Evolutionary conservation across 2,113 vertebrate genomes (phyloP).

Genomic region (Axis porcinus): DNA sequence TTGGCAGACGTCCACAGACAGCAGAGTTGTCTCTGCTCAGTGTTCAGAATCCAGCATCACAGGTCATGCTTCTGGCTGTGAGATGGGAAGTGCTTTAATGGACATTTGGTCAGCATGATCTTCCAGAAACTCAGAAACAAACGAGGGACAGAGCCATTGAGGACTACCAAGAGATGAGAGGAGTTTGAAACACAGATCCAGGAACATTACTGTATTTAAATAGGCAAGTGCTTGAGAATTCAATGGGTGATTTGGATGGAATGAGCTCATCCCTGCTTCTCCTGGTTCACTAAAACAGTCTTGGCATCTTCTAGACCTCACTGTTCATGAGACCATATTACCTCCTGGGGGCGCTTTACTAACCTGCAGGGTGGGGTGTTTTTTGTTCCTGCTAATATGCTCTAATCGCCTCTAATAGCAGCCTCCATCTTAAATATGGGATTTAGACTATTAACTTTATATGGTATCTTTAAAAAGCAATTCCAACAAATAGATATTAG

Average conservation of each 20-base stretch:
- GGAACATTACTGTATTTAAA: not conserved
- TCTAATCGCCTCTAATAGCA: conserved; percentile 17
- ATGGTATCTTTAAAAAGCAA: conserved; percentile 53
- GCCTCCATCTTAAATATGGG: conserved; percentile 30
- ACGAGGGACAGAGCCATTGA: not conserved
- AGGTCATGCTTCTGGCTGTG: not conserved
- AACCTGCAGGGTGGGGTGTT: not conserved
- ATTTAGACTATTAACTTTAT: conserved; percentile 58
- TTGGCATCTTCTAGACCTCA: not conserved
- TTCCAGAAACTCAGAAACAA: not conserved
- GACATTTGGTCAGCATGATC: not conserved
- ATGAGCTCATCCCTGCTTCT: not conserved
- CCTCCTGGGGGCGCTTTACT: not conserved
- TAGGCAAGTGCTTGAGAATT: not conserved
- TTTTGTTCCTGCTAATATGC: conserved; percentile 3
- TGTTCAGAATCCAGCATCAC: not conserved
- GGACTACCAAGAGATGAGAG: not conserved
- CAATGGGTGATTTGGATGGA: not conserved
- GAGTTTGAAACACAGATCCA: not conserved
- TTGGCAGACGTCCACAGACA: not conserved
- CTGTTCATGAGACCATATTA: not conserved
- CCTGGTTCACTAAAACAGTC: not conserved
- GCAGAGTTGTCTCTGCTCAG: not conserved
- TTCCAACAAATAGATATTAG: conserved; percentile 46
- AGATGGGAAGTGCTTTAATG: not conserved